Conservation (phyloP, 2,797 vertebrate genomes). For the Myotis daubentonii region DNA sequence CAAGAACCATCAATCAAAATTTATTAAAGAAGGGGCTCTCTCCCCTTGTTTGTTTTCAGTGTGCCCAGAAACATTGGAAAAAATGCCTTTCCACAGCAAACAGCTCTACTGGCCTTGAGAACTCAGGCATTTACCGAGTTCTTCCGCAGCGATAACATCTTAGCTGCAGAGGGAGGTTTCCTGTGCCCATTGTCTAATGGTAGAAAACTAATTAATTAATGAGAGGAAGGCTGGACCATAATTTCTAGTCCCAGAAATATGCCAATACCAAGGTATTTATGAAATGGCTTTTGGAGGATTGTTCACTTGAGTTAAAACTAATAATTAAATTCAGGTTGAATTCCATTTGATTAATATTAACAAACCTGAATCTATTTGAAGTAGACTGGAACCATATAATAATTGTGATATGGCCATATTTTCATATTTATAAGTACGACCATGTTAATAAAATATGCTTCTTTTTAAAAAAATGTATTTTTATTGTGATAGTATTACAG, state of each 20-base stretch:
- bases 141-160: neutral
- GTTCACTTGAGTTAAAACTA: neutral
- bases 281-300: neutral
- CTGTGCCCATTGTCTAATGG: neutral
- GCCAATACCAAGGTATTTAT: neutral
- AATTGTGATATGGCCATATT: neutral
- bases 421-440: neutral
- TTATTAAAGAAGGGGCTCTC: neutral
- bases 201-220: neutral
- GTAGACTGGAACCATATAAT: neutral
- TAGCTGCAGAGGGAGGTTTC: neutral
- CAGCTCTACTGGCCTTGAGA: neutral
- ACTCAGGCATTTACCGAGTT: neutral
- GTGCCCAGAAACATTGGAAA: neutral
- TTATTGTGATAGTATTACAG: neutral
- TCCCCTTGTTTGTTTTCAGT: neutral
- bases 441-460: neutral
- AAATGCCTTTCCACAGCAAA: neutral
- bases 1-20: neutral
- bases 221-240: neutral
- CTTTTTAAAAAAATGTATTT: neutral
- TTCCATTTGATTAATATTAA: neutral
- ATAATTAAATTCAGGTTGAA: neutral
- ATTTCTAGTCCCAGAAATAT: neutral
- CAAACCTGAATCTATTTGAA: neutral